Evolutionary conservation across 2,113 vertebrate genomes (phyloP).

Genomic region (Entosphenus tridentatus): DNA sequence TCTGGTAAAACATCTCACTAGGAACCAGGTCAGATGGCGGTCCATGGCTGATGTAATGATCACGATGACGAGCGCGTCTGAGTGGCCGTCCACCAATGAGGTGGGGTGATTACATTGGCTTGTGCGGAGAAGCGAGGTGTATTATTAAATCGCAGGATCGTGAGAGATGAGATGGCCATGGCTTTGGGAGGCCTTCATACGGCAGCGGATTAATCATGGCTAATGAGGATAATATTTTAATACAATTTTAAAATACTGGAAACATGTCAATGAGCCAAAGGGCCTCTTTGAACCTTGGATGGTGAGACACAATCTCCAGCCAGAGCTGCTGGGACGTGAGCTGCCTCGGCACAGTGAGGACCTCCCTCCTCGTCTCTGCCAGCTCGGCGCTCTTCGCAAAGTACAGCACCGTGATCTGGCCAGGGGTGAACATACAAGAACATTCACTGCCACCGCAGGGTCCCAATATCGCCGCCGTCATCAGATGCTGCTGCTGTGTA

Average conservation of each 20-base stretch:
- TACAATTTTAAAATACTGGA: not conserved
- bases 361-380: constrained; percentile 37
- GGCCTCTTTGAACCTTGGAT: constrained; percentile 35
- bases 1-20: too few relatives aligned
- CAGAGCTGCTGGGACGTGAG: constrained; percentile 44
- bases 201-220: not conserved
- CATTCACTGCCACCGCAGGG: too few relatives aligned
- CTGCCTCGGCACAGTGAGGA: constrained; percentile 27
- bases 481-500: too few relatives aligned
- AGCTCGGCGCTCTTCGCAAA: constrained; percentile 72
- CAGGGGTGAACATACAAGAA: not conserved
- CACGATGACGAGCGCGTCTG: too few relatives aligned
- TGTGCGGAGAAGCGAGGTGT: too few relatives aligned
- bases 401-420: constrained; percentile 41
- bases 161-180: not conserved
- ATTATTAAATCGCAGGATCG: too few relatives aligned
- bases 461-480: too few relatives aligned
- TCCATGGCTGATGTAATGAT: too few relatives aligned
- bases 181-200: not conserved
- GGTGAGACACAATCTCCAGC: constrained; percentile 36
- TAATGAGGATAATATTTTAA: not conserved
- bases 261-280: not conserved
- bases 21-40: too few relatives aligned
- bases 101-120: too few relatives aligned
- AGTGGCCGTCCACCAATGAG: too few relatives aligned